A percentile compares a stretch with the other conserved stretches of the same genome.
Conservation (phyloP, 2,888 invertebrate species). For the Petrolisthes manimaculis region DNA sequence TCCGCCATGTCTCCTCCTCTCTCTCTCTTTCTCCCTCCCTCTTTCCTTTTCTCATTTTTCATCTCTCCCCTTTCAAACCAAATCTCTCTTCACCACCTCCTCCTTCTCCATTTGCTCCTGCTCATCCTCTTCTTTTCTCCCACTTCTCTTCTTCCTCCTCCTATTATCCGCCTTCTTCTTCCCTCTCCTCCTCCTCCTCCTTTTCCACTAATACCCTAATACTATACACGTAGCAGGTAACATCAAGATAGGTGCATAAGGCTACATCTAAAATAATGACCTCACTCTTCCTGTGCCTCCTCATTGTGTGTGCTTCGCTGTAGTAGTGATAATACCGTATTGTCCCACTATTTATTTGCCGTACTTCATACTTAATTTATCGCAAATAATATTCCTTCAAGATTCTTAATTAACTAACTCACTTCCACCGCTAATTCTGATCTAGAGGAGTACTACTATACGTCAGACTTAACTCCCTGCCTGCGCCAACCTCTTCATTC, state of each 20-base stretch:
- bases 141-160: background rate
- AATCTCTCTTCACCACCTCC: background rate
- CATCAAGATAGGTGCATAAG: too few species aligned
- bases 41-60: background rate
- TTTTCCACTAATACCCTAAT: background rate
- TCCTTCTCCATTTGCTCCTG: background rate
- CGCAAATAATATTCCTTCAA: too few species aligned
- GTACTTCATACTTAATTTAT: background rate
- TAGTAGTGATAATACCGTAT: background rate
- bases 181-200: background rate
- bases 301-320: background rate
- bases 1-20: background rate
- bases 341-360: background rate
- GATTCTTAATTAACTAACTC: too few species aligned
- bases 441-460: too few species aligned
- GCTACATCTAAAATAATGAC: too few species aligned
- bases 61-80: background rate
- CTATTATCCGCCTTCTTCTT: background rate
- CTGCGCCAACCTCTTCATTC: too few species aligned
- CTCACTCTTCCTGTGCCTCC: background rate
- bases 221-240: too few species aligned
- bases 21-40: background rate
- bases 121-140: background rate
- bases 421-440: too few species aligned
- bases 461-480: too few species aligned